Conservation (phyloP, 2,888 invertebrate species). For the Electrophaes corylata region DNA sequence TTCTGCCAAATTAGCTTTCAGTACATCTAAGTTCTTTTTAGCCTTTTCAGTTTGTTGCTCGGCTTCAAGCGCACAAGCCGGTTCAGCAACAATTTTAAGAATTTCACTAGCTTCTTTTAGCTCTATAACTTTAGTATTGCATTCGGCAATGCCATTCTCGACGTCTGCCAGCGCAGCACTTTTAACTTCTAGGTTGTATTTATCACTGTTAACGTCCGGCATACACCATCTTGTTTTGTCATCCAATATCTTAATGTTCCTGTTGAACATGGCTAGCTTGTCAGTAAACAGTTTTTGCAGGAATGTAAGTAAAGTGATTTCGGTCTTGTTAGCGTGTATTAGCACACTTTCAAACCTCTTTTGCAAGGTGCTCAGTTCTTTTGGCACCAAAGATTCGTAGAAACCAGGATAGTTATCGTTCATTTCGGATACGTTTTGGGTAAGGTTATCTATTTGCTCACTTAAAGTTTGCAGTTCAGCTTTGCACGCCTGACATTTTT, state of each 20-base stretch:
- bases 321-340: slow-evolving; percentile 92
- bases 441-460: slow-evolving; percentile 87
- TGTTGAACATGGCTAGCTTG: slow-evolving; percentile 91
- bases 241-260: slow-evolving; percentile 91
- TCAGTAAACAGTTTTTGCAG: slow-evolving; percentile 95
- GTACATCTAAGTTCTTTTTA: slow-evolving; percentile 87
- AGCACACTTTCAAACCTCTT: slow-evolving; percentile 92
- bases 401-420: slow-evolving; percentile 90
- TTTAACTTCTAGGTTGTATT: slow-evolving; percentile 96
- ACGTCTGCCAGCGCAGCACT: slow-evolving; percentile 91
- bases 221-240: slow-evolving; percentile 97
- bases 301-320: slow-evolving; percentile 90
- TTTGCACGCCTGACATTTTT: slow-evolving; percentile 89
- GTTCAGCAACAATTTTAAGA: slow-evolving; percentile 89
- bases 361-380: slow-evolving; percentile 92
- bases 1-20: slow-evolving; percentile 87
- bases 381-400: slow-evolving; percentile 89
- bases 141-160: slow-evolving; percentile 88
- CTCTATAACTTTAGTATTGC: slow-evolving; percentile 86
- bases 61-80: slow-evolving; percentile 87
- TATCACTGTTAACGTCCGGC: slow-evolving; percentile 94
- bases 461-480: slow-evolving; percentile 88
- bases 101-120: slow-evolving; percentile 89
- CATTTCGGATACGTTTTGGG: slow-evolving; percentile 88
- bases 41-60: slow-evolving; percentile 88